These are phyloP conservation scores for Tribolium madens DNA, from an alignment of 1,140 invertebrate genomes.

Conservation along the genomic window DNA sequence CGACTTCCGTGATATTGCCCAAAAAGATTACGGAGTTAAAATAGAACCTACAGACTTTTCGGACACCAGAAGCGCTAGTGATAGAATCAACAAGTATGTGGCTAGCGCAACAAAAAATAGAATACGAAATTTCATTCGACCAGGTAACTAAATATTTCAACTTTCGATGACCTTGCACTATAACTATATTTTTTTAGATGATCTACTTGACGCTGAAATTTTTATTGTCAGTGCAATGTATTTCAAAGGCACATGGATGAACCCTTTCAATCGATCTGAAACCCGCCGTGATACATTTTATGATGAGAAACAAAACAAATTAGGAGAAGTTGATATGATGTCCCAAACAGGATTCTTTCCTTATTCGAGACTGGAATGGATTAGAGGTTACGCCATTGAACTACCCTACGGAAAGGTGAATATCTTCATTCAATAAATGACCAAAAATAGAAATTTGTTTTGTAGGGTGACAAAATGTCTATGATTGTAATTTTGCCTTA, in stretches of 20 bases:
- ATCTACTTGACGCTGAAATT: constrained; percentile 71
- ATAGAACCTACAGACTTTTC: constrained; percentile 73
- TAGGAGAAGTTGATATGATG: constrained; percentile 75
- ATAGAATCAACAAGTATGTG: constrained; percentile 77
- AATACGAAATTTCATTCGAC: constrained; percentile 73
- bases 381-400: constrained; percentile 77
- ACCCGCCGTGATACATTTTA: constrained; percentile 72
- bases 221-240: constrained; percentile 83
- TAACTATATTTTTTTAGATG: constrained; percentile 61
- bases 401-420: constrained; percentile 74
- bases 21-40: constrained; percentile 69
- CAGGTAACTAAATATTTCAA: constrained; percentile 63
- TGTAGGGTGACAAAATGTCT: constrained; percentile 72
- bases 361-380: constrained; percentile 67
- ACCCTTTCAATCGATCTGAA: constrained; percentile 74
- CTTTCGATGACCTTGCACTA: constrained; percentile 11
- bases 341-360: constrained; percentile 69
- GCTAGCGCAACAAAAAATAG: constrained; percentile 73
- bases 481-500: constrained; percentile 78
- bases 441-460: constrained; percentile 48
- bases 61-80: constrained; percentile 64
- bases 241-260: constrained; percentile 86
- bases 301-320: constrained; percentile 66
- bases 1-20: constrained; percentile 50
- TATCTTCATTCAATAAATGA: background rate